Conservation (phyloP, 2,113 vertebrate species). For the Uropsilus gracilis region DNA sequence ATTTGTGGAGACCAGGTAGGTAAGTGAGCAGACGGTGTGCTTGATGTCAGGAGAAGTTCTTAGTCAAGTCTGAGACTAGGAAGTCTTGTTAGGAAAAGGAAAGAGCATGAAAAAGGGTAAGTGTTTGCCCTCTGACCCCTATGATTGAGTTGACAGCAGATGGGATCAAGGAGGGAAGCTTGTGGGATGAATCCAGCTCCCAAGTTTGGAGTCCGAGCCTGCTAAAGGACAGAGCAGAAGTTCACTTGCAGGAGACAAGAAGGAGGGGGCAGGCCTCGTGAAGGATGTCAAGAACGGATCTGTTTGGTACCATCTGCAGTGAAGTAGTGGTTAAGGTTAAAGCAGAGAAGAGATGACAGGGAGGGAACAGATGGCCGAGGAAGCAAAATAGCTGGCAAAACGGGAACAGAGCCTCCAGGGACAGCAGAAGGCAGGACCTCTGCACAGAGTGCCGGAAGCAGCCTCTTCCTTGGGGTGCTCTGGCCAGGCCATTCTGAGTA, state of each 20-base stretch:
- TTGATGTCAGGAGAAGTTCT: not conserved
- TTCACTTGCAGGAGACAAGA: conserved; percentile 51
- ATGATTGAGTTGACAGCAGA: conserved; percentile 43
- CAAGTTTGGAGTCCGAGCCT: conserved; percentile 7
- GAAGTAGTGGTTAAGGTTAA: conserved; percentile 81
- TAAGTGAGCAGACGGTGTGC: not conserved
- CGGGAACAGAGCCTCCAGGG: conserved; percentile 78
- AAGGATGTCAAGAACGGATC: conserved; percentile 75
- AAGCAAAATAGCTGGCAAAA: conserved; percentile 78
- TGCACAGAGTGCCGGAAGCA: conserved; percentile 41
- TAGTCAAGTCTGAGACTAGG: not conserved
- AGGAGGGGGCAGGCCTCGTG: conserved; percentile 53
- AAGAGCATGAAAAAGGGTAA: not conserved
- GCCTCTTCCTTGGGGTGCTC: not conserved
- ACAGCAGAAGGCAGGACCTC: conserved; percentile 76
- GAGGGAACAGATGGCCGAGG: conserved; percentile 79
- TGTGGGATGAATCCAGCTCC: not conserved
- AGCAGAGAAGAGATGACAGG: conserved; percentile 80
- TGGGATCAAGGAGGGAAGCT: not conserved
- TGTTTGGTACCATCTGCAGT: conserved; percentile 75
- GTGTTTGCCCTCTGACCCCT: conserved; percentile 12
- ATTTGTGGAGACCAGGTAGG: not conserved
- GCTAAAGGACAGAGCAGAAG: conserved; percentile 61
- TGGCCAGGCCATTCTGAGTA: conserved; percentile 34
- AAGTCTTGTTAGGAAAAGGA: conserved; percentile 42